Evolutionary conservation across 2,113 vertebrate genomes (phyloP).

Genomic region (Ptychochromis oligacanthus): DNA sequence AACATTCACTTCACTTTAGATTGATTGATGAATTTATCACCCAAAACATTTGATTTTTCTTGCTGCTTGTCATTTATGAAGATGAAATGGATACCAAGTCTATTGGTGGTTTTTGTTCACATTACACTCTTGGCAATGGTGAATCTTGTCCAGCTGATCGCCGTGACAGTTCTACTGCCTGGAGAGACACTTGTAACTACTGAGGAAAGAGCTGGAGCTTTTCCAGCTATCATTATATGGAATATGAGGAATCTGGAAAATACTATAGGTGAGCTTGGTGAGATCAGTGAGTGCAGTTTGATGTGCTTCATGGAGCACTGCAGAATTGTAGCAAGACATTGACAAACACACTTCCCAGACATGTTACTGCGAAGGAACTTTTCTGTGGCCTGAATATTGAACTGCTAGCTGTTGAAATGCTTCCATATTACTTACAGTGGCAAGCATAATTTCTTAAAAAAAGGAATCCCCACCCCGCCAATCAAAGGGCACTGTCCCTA

Average conservation of each 20-base stretch:
- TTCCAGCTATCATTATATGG: background rate
- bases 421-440: too few species aligned
- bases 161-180: background rate
- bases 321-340: background rate
- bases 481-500: too few species aligned
- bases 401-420: background rate
- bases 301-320: constrained; percentile 6
- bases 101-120: background rate
- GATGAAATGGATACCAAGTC: background rate
- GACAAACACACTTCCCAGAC: too few species aligned
- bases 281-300: background rate
- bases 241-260: background rate
- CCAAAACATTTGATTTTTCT: background rate
- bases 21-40: too few species aligned
- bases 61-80: background rate
- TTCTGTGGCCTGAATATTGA: background rate
- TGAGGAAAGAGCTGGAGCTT: background rate
- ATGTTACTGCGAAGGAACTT: too few species aligned
- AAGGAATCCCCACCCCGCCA: too few species aligned
- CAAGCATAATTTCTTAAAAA: too few species aligned
- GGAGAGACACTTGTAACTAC: background rate
- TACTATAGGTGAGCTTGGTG: background rate
- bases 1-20: constrained; percentile 3
- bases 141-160: background rate
- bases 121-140: background rate